Evolutionary conservation across 2,113 vertebrate genomes (phyloP), one percentile per base, ranked within the genome.

Genomic region (Sapajus apella): DNA sequence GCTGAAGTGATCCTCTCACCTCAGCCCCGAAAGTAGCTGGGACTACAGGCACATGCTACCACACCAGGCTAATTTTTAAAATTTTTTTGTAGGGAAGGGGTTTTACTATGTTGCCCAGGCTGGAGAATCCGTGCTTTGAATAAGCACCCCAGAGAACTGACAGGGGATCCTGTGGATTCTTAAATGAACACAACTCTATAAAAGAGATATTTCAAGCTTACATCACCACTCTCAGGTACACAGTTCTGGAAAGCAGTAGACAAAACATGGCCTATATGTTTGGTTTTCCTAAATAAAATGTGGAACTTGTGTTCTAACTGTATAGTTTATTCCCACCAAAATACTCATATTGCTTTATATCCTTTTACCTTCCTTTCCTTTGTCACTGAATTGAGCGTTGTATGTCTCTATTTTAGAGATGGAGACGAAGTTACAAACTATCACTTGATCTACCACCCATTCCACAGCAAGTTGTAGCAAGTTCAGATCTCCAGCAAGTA

Each of bases 41-140:
- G 61, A 64, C 61, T 64, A 64, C 27, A 64, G 61, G 61, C 61
- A 64, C 27, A 32, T 6, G 61, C 12, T 64, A 64, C 61, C 27
- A 64, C 12, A 64, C 27, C 27, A 6, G 27, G 61, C 27, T 64
- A 64, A 64, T 64, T 64, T 14, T 30, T 1, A 32, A 64, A 64
- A 14, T 1, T 64, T 32, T 64, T 64, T 14, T 64, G 27, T 32
- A 64, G 12, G 61, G 27, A 64, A 64, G 61, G 61, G 61, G 61
- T 64, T 30, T 64, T 64, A 64, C 61, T 6, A 27, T 64, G 2
- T 64, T 64, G 61, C 12, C 27, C 61, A 64, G 61, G 16, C 27
- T 84, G 79, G 30, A 92, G n/a, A 96, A 90, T 75, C 37, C 52
- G 25, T 55, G 23, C 84, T 97, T 95, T 94, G 85, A 73, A 55